These are phyloP conservation scores for Limnephilus rhombicus DNA, from an alignment of 2,888 invertebrate species.

Conservation along the genomic window DNA sequence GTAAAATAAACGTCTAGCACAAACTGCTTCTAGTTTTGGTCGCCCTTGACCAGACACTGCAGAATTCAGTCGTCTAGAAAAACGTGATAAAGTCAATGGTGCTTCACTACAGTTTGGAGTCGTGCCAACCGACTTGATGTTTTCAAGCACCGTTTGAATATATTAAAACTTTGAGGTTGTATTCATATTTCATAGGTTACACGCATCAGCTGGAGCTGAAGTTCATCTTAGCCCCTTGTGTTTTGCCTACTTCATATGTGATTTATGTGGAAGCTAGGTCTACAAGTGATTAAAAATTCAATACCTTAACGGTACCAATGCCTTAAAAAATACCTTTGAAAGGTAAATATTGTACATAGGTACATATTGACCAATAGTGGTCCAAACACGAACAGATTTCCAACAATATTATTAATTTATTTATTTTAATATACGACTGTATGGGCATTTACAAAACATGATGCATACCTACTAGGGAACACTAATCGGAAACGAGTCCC, in stretches of 20 bases:
- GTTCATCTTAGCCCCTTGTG: not conserved
- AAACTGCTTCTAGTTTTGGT: not conserved
- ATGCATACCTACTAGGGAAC: too few relatives aligned
- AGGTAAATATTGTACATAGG: too few relatives aligned
- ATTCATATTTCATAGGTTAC: not conserved
- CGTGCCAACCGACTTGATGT: not conserved
- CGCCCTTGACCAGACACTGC: not conserved
- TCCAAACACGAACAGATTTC: too few relatives aligned
- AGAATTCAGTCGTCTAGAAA: not conserved
- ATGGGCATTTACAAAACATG: too few relatives aligned
- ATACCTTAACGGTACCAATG: not conserved
- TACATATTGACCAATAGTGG: too few relatives aligned
- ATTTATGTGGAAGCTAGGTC: not conserved
- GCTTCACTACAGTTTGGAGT: not conserved
- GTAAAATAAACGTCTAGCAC: not conserved
- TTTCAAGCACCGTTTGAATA: not conserved
- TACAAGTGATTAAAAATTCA: not conserved
- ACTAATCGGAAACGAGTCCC: too few relatives aligned
- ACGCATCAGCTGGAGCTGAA: not conserved
- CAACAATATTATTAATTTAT: too few relatives aligned
- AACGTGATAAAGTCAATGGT: not conserved
- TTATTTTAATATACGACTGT: too few relatives aligned
- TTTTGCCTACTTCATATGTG: not conserved
- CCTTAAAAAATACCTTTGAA: too few relatives aligned
- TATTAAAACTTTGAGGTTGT: not conserved